These are phyloP conservation scores for Pan paniscus DNA, from an alignment of 2,113 vertebrate species.

Conservation along the genomic window DNA sequence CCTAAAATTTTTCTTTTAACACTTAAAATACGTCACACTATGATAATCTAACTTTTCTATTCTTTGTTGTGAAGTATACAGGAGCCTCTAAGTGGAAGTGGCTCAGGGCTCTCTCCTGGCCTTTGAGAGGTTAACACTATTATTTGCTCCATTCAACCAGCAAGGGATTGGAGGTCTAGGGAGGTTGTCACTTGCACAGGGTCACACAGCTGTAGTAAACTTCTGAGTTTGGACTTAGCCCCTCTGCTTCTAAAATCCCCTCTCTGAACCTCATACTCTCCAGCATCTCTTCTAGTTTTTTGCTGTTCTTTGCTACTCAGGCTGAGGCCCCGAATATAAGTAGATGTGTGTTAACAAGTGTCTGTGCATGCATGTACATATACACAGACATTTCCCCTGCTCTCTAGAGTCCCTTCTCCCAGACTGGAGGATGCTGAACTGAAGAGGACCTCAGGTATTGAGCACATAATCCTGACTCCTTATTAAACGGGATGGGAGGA, in stretches of 20 bases:
- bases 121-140: neutral
- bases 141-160: neutral
- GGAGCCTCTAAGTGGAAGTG: neutral
- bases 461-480: neutral
- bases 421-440: neutral
- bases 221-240: neutral
- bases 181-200: neutral
- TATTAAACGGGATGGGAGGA: neutral
- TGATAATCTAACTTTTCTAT: neutral
- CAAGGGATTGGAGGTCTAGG: neutral
- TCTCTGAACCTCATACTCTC: neutral
- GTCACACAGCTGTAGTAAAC: neutral
- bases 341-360: neutral
- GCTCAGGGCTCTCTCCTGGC: neutral
- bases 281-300: neutral
- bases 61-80: neutral
- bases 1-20: neutral
- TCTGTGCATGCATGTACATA: fast-evolving
- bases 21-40: neutral
- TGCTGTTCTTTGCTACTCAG: neutral
- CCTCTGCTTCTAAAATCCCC: neutral
- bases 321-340: neutral
- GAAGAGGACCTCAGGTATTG: neutral
- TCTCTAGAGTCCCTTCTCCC: neutral
- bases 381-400: neutral